Conservation (phyloP, 2,113 vertebrate species). For the Osmerus eperlanus region DNA sequence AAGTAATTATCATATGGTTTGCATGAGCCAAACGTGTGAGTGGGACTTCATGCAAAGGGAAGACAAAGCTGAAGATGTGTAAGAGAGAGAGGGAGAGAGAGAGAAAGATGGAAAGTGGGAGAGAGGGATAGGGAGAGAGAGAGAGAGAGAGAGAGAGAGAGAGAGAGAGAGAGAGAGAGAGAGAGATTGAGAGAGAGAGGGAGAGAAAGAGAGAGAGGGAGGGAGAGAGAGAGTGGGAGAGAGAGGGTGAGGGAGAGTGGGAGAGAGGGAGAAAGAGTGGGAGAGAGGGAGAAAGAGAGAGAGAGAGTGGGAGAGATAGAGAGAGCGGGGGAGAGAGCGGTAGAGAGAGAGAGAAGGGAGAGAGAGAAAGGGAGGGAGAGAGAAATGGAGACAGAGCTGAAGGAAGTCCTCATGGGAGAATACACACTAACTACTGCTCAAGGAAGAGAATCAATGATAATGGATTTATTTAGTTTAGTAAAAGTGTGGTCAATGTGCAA, state of each 20-base stretch:
- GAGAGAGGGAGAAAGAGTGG: no score
- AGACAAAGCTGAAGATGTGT: neutral
- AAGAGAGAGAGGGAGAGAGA: neutral
- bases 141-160: neutral
- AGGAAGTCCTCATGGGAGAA: no score
- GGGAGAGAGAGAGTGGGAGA: no score
- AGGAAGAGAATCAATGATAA: no score
- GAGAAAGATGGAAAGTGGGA: neutral
- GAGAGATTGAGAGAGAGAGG: neutral
- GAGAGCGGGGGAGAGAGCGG: neutral
- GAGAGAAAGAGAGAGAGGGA: no score
- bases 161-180: neutral
- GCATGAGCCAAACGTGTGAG: slow-evolving; percentile 43
- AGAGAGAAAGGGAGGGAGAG: no score
- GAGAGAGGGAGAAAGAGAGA: neutral
- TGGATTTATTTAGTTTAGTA: no score
- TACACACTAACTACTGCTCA: no score
- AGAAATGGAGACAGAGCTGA: no score
- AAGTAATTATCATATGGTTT: slow-evolving; percentile 59
- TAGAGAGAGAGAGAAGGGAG: neutral
- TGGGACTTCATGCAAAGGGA: neutral
- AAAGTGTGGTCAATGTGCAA: neutral
- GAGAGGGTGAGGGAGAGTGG: no score
- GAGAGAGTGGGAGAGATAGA: neutral
- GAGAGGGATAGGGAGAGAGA: neutral